A percentile compares a stretch with the other conserved stretches of the same genome.
Conservation (phyloP, 1,140 invertebrate genomes). For the Solenopsis invicta region DNA sequence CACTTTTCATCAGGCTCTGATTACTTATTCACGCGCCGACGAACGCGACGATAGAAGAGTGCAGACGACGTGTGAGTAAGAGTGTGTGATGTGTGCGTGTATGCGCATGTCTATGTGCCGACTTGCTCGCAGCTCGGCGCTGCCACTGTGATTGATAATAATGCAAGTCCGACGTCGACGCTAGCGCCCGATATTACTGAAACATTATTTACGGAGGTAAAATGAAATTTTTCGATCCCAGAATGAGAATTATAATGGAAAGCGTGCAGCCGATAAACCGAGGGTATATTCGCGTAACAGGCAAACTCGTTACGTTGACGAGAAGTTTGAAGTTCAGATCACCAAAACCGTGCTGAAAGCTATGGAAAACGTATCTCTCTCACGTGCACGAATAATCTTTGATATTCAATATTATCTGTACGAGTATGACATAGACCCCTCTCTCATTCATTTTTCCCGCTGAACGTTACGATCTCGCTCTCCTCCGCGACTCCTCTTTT, state of each 20-base stretch:
- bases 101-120: slow-evolving; percentile 22
- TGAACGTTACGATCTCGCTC: background rate
- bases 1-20: slow-evolving; percentile 80
- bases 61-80: slow-evolving; percentile 67
- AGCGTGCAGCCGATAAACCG: slow-evolving; percentile 51
- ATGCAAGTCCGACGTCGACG: slow-evolving; percentile 77
- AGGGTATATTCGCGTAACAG: background rate
- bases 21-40: slow-evolving; percentile 80
- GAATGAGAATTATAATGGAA: slow-evolving; percentile 63
- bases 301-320: slow-evolving; percentile 27
- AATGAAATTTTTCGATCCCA: slow-evolving; percentile 77
- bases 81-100: slow-evolving; percentile 18
- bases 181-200: slow-evolving; percentile 75
- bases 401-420: slow-evolving; percentile 33
- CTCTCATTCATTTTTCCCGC: background rate
- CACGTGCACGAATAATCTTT: slow-evolving; percentile 18
- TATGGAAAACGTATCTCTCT: slow-evolving; percentile 1
- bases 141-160: slow-evolving; percentile 80
- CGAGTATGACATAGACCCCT: background rate
- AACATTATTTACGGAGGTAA: slow-evolving; percentile 79
- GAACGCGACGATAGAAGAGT: slow-evolving; percentile 72
- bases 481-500: background rate
- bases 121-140: slow-evolving; percentile 46
- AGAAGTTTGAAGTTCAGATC: slow-evolving; percentile 43
- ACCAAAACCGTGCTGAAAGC: slow-evolving; percentile 3